These are phyloP conservation scores for Trichosurus vulpecula DNA, from an alignment of 2,797 vertebrate species.

Conservation along the genomic window DNA sequence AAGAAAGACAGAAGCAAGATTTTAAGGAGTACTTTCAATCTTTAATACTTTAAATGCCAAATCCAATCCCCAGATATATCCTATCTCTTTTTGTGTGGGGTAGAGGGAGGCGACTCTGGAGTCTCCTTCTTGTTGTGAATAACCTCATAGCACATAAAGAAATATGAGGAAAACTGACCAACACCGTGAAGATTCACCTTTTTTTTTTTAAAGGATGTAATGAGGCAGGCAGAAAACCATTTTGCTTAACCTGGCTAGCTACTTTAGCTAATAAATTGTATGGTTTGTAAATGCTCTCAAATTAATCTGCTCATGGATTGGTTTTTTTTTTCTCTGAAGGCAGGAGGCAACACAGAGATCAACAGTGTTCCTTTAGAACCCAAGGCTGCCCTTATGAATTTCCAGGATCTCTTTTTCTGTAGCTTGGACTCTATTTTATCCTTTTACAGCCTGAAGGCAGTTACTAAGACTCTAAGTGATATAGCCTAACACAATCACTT, in stretches of 20 bases:
- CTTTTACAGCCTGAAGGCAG: constrained; percentile 12
- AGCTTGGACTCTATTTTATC: background rate
- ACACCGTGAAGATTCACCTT: background rate
- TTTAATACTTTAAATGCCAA: background rate
- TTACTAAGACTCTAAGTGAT: constrained; percentile 2
- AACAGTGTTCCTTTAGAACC: background rate
- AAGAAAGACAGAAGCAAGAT: background rate
- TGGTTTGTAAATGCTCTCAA: background rate
- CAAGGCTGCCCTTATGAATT: background rate
- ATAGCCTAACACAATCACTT: background rate
- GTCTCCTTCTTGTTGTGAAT: background rate
- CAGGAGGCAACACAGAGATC: background rate
- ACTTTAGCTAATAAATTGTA: background rate
- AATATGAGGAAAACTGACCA: background rate
- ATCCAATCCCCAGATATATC: background rate
- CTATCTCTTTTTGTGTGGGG: background rate
- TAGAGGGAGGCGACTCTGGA: background rate
- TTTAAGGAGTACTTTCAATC: background rate
- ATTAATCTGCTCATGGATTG: background rate
- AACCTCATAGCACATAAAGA: background rate
- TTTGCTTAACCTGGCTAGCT: background rate
- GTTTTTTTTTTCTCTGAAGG: background rate
- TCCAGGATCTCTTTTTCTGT: background rate
- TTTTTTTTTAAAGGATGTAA: background rate
- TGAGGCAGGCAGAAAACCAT: background rate